phyloP scores from a whole-genome alignment of 2,113 vertebrate species.

The Phylloscopus trochilus region DNA sequence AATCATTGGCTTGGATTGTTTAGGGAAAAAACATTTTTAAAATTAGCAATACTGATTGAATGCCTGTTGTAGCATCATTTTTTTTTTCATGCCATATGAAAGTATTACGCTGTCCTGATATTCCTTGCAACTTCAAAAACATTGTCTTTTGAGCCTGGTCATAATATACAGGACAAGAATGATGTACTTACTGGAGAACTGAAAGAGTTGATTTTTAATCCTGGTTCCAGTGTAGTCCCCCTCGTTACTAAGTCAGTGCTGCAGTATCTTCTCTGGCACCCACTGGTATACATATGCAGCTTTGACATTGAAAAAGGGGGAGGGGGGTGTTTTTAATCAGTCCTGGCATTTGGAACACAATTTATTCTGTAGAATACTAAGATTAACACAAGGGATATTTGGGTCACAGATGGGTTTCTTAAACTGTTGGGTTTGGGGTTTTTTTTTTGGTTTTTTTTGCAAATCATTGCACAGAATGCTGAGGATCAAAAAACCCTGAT shows the following conservation, averaged over 20 bases:
- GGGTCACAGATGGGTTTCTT: constrained; percentile 65
- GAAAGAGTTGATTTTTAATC: constrained; percentile 40
- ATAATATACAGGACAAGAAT: neutral
- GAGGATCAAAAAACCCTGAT: constrained; percentile 42
- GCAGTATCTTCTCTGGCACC: constrained; percentile 62
- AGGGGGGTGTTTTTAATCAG: constrained; percentile 46
- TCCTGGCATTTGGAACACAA: constrained; percentile 26
- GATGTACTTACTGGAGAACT: neutral
- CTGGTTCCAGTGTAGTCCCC: neutral
- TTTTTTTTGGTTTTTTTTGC: neutral
- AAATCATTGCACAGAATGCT: constrained; percentile 39
- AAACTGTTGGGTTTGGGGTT: neutral
- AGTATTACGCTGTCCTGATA: neutral
- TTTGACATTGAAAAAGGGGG: constrained; percentile 65
- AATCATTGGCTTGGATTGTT: neutral
- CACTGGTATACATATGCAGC: constrained; percentile 37
- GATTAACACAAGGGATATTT: constrained; percentile 57
- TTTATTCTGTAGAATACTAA: constrained; percentile 53
- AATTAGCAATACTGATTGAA: constrained; percentile 34
- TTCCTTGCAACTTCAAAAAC: neutral
- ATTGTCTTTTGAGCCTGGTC: neutral
- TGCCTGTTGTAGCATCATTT: neutral
- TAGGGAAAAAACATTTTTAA: constrained; percentile 7
- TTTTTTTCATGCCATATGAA: neutral
- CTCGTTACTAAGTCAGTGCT: constrained; percentile 39